Base-by-base conservation (phyloP, 2,888 invertebrate genomes). In the Gari tellinella region DNA sequence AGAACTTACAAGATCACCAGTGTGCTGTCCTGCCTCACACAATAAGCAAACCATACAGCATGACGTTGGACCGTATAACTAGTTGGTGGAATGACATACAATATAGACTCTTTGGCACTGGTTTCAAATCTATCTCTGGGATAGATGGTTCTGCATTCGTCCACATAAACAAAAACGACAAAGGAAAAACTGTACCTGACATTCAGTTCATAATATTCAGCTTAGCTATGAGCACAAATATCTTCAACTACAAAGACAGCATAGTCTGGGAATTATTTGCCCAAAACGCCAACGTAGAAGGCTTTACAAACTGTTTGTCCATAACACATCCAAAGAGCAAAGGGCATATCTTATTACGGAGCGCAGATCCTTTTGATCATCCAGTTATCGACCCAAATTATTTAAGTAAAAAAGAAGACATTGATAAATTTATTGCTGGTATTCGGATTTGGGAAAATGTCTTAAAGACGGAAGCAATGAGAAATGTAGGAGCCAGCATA, bases 1-100 rank as follows among this genome's bases (percentile, higher is more conserved):
- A 87, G 26, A 87, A 89, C 69, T 72, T 89, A 3, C 87, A 89
- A 55, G 88, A 90, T 40, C 88, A 89, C 43, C 73, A 85, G 8
- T 2, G 7, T 1, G n/a, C 49, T 38, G 1, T 1, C 8, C 2
- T 25, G 45, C 79, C 51, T 12, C 51, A 1, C 37, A 40, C 40
- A 14, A 67, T 51, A 14, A 49, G 23, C 40, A n/a, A 49, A 10
- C 10, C 23, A 1, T 15, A 19, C 14, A n/a, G 23, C 0, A 31
- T 38, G 0, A n/a, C 38, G 4, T n/a, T 31, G 12, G 53, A 46
- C 4, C n/a, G 17, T 7, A 19, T 61, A 15, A 40, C 17, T 21
- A 26, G 53, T 7, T 53, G 46, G 53, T 38, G 19, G 19, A 26
- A 38, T 10, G n/a, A 48, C 19, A 8, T 61, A 2, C 45, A 67